These are phyloP conservation scores for Amphipoea lucens DNA, from an alignment of 2,888 invertebrate genomes.

Conservation along the genomic window DNA sequence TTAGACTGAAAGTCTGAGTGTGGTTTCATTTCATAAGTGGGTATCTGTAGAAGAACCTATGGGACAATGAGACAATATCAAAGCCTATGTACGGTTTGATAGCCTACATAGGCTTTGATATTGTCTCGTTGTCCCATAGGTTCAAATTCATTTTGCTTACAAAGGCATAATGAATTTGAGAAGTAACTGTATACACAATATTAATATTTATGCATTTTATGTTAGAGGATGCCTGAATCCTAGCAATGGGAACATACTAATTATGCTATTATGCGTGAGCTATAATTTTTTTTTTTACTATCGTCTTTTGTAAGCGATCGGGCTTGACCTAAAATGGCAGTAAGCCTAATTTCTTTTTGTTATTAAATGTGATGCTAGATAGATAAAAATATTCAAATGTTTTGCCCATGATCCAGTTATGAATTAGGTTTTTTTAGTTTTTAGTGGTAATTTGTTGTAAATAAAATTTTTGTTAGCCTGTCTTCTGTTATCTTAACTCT, in stretches of 20 bases:
- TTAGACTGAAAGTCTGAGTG: neutral
- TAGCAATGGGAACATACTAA: neutral
- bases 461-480: neutral
- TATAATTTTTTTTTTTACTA: neutral
- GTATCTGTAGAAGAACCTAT: neutral
- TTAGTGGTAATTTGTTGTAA: neutral
- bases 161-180: neutral
- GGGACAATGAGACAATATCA: neutral
- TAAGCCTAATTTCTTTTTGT: neutral
- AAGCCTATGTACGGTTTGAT: neutral
- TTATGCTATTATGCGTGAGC: neutral
- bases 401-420: neutral
- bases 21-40: neutral
- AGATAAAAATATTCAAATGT: neutral
- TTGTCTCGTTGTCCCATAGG: too few relatives aligned
- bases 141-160: too few relatives aligned
- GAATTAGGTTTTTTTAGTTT: neutral
- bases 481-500: neutral
- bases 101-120: too few relatives aligned
- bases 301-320: neutral
- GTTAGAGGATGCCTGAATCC: neutral
- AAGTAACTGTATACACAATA: neutral
- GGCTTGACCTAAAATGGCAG: neutral
- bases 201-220: neutral
- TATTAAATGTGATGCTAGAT: neutral